phyloP scores from a whole-genome alignment of 2,888 invertebrate genomes.

The Amphipyra tragopoginis region DNA sequence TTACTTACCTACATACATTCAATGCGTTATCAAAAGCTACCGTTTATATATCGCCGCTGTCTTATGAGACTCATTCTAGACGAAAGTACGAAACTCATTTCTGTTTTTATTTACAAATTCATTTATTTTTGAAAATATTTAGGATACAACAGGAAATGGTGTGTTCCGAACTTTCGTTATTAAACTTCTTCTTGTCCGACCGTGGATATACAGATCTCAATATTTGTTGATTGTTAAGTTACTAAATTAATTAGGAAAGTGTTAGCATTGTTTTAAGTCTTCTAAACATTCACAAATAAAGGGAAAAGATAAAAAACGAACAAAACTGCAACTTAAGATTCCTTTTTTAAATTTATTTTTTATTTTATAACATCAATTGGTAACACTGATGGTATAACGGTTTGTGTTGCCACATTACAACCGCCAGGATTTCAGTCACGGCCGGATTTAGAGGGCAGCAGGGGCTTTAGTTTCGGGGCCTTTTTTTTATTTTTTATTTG shows the following conservation, averaged over 20 bases:
- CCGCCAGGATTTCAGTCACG: background rate
- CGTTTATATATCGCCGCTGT: slow-evolving; percentile 49
- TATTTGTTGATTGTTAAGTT: background rate
- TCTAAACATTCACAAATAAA: slow-evolving; percentile 8
- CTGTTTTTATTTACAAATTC: slow-evolving; percentile 40
- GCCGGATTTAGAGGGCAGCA: no score
- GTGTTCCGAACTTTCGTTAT: slow-evolving; percentile 32
- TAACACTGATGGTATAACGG: slow-evolving; percentile 16
- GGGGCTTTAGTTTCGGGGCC: no score
- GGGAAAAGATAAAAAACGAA: slow-evolving; percentile 16
- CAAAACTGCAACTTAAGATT: slow-evolving; percentile 1
- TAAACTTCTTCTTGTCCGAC: slow-evolving; percentile 43
- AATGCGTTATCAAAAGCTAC: slow-evolving; percentile 67
- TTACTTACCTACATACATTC: slow-evolving; percentile 48
- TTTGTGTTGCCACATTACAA: slow-evolving; percentile 17
- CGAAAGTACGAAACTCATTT: slow-evolving; percentile 34
- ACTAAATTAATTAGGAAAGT: background rate
- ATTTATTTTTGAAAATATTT: slow-evolving; percentile 13
- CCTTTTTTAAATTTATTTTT: slow-evolving; percentile 6
- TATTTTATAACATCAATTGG: background rate
- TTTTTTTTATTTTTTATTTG: no score
- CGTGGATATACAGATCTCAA: slow-evolving; percentile 43
- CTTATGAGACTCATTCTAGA: slow-evolving; percentile 43
- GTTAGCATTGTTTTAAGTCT: background rate
- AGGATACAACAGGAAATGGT: slow-evolving; percentile 5